Base-by-base conservation (phyloP, 1,140 invertebrate species). In the Samia ricini region DNA sequence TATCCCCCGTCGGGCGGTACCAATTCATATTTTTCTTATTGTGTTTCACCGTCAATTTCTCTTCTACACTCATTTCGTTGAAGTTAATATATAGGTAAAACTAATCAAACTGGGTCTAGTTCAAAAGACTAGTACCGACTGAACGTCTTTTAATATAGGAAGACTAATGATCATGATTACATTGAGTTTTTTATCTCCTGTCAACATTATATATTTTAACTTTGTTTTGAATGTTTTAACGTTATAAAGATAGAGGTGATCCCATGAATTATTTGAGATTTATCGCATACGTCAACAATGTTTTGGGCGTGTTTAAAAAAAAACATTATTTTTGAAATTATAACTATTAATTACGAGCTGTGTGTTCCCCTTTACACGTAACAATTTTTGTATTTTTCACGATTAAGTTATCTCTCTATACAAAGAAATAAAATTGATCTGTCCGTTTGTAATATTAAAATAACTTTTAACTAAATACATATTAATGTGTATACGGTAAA, bases 1-100 rank as follows among this genome's bases (percentile, higher is more conserved):
- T 74, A 89, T 1, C 87, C 85, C 15, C 85, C 85, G 51, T 89
- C 85, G 2, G 87, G 87, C 1, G 87, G 67, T 8, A 81, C 76
- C 1, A 74, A 49, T 61, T 75, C 65, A 71, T 72, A 79, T 62
- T 71, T 77, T 57, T n/a, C n/a, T n/a, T n/a, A n/a, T 68, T 76
- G 62, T 21, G 63, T 42, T 63, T 71, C 42, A 63, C 56, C n/a
- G 15, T 23, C 49, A 24, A 8, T 15, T 19, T 54, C 49, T 72
- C 71, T 33, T 69, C 71, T 8, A 56, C 68, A 59, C 56, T 69
- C 71, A 77, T 79, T 36, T 56, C 61, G 54, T 42, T 57, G 12
- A 4, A 42, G 5, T 57, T 19, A 8, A 42, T 15, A 8, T 26
- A 12, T 15, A 12, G 7, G 15, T 42, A 42, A 42, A 42, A 15